phyloP scores from a whole-genome alignment of 2,888 invertebrate species.

The Drosophila mercatorum region DNA sequence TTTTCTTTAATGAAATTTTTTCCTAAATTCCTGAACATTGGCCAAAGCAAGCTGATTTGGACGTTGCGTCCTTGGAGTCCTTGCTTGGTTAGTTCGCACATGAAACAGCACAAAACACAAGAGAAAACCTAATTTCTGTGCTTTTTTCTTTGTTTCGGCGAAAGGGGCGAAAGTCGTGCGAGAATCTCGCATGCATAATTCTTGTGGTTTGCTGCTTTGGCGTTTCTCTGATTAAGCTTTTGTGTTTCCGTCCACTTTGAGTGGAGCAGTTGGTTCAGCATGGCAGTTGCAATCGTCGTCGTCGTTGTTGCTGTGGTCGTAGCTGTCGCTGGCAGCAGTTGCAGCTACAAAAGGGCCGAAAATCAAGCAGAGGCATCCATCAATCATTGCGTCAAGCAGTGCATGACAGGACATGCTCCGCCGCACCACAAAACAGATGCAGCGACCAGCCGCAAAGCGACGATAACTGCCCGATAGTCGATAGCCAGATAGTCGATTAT shows the following conservation, averaged over 20 bases:
- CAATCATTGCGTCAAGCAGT: constrained; percentile 61
- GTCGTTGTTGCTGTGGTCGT: constrained; percentile 26
- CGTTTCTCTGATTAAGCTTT: constrained; percentile 21
- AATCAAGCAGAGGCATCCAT: constrained; percentile 39
- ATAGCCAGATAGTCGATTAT: constrained; percentile 23
- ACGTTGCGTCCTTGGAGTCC: neutral
- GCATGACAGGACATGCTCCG: constrained; percentile 48
- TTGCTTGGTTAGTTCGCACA: neutral
- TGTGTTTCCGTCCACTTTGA: constrained; percentile 16
- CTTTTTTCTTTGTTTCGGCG: neutral
- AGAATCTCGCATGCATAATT: constrained; percentile 29
- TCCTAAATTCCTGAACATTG: neutral
- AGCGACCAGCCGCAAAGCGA: constrained; percentile 9
- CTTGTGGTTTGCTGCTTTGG: constrained; percentile 31
- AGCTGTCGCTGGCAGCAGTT: constrained; percentile 31
- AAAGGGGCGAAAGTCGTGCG: neutral
- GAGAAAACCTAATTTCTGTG: neutral
- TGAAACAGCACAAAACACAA: neutral
- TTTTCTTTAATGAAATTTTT: neutral
- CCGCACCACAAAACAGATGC: constrained; percentile 6
- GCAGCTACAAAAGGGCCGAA: constrained; percentile 4
- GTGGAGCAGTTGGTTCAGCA: neutral
- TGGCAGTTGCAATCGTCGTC: constrained; percentile 5
- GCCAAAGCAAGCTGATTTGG: neutral
- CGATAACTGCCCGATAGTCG: constrained; percentile 32